Evolutionary conservation across 2,797 vertebrate genomes (phyloP), one percentile per base, ranked within the genome.

Genomic region (Trichosurus vulpecula): DNA sequence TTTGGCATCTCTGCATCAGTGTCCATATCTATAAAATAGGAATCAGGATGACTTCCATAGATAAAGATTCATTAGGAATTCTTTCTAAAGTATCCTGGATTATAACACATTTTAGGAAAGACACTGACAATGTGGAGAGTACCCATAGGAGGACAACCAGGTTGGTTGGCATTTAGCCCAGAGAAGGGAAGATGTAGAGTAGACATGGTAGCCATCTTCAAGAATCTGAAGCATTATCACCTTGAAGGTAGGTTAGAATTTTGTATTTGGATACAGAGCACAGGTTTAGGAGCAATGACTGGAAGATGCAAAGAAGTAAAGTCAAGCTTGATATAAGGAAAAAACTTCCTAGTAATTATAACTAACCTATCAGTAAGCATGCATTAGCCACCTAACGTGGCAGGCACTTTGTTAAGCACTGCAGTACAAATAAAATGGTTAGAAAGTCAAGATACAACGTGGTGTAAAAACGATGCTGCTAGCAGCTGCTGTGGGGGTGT

Each of bases 1-100:
- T 58, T 13, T 58, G 6, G 27, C 54, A 25, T 35, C 95, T 54
- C 27, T 55, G 41, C 27, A 30, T 35, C 27, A 54, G 30, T 8
- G 3, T 53, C 91, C 91, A 35, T 92, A 95, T 47, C 90, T 92
- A 41, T 93, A 95, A 87, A 92, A 57, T 89, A 95, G 14, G 94
- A 57, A 6, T 93, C n/a, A 19, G 3, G 29, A 91, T 52, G 52
- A 87, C 3, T 30, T 51, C 74, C 74, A 87, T 27, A 35, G 58
- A 61, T 35, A 51, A 74, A 74, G 9, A 53, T 5, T 93, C 52
- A 94, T 92, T 52, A 97, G 54, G 81, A 94, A 91, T 41, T 89
- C 3, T 47, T 87, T 13, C 91, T 25, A 29, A 35, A 61, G 14
- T n/a, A 92, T 11, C 66, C 29, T 27, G 41, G 52, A 2, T 51